Evolutionary conservation across 2,113 vertebrate species (phyloP), one percentile per base, ranked within the genome.

Genomic region (Bettongia penicillata): DNA sequence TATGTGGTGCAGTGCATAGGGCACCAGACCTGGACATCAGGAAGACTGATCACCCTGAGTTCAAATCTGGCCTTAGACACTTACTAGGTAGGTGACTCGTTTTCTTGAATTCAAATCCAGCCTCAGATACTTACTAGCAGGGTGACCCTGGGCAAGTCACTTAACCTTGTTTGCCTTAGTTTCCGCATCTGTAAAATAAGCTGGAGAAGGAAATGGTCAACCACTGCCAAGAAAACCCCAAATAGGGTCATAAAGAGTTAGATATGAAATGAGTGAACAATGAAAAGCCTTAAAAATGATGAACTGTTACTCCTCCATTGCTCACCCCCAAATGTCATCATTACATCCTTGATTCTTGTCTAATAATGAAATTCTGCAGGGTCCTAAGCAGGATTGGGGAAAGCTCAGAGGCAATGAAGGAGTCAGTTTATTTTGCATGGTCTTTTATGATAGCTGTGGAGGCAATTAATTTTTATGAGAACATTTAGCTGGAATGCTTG

Each of bases 251-350:
- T 12, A 37, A 68, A 68, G 57, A 68, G 3, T 68, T 68, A 31
- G 57, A 68, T 12, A 37, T 68, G 31, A 68, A 68, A 37, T 3
- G 12, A 68, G 2, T 68, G 57, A 68, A 68, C 28, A 37, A 68
- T 16, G 12, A 31, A 68, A 91, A 57, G 94, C 91, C 94, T 96
- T 95, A 52, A 95, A 95, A 95, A 93, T 93, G 93, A 95, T 90
- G 55, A 97, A 91, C 57, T 96, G 90, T 97, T 92, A 94, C 93
- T 92, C 49, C 28, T 61, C 48, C 89, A 48, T 51, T 94, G 95
- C 91, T 95, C 68, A 25, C 93, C 95, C 95, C 96, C 90, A 94
- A 91, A 93, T 91, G 96, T 93, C 94, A 92, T 95, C 95, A 97
- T 95, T 89, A 93, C 11, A 90, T 68, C 57, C 68, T 89, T 49